Percentiles rank a stretch among this genome's conserved stretches.
These are phyloP conservation scores for Hippocampus barbouri DNA, from an alignment of 2,113 vertebrate species.

Conservation along the genomic window DNA sequence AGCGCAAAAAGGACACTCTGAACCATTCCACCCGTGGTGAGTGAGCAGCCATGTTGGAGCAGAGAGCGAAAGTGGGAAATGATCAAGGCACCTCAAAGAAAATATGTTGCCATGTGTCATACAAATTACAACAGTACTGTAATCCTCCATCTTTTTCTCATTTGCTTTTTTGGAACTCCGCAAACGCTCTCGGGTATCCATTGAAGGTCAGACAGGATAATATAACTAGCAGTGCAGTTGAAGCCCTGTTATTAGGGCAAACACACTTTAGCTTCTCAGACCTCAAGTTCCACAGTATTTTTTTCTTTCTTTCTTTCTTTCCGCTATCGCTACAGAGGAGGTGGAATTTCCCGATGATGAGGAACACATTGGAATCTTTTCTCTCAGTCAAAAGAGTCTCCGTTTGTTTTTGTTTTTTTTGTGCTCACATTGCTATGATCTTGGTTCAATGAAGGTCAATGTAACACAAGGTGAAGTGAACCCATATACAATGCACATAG, in stretches of 20 bases:
- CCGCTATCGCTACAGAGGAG: conserved; percentile 2
- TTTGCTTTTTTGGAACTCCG: conserved; percentile 6
- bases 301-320: neutral
- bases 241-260: conserved; percentile 23
- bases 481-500: too few relatives aligned
- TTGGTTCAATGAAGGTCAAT: neutral
- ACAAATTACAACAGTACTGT: conserved; percentile 23
- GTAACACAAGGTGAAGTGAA: too few relatives aligned
- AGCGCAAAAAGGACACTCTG: neutral
- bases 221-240: conserved; percentile 15
- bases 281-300: conserved; percentile 7
- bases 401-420: neutral
- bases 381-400: neutral
- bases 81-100: conserved; percentile 13
- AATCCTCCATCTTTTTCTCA: conserved; percentile 20
- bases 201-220: conserved; percentile 23
- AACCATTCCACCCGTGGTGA: conserved; percentile 19
- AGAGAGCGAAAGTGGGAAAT: conserved; percentile 49
- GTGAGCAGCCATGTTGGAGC: conserved; percentile 15
- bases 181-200: neutral
- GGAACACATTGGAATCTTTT: neutral
- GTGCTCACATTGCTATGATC: neutral
- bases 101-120: conserved; percentile 29
- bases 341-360: conserved; percentile 14
- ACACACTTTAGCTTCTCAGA: neutral